These are phyloP conservation scores for Podarcis siculus DNA, from an alignment of 2,797 vertebrate species.

Conservation along the genomic window DNA sequence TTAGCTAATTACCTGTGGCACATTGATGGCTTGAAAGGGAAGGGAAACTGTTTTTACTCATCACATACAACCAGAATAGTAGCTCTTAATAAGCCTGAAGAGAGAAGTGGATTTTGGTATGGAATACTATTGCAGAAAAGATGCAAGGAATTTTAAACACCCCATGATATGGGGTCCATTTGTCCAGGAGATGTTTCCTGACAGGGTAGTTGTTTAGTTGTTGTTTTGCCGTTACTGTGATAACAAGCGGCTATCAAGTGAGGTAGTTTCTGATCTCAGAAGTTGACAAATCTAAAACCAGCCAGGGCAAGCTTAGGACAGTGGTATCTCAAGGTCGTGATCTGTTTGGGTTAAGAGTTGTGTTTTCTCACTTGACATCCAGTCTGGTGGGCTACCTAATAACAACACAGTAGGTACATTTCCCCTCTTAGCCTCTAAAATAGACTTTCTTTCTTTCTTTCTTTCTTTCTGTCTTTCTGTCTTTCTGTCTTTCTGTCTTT, in stretches of 20 bases:
- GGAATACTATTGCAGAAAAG: background rate
- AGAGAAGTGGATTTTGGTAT: background rate
- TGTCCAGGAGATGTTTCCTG: background rate
- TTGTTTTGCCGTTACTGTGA: no score
- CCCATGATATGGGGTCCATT: background rate
- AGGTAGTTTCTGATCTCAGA: background rate
- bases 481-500: background rate
- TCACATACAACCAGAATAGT: background rate
- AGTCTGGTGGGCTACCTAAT: background rate
- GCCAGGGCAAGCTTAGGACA: background rate
- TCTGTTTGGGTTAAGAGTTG: background rate
- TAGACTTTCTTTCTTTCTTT: background rate
- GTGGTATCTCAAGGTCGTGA: background rate
- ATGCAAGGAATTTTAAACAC: background rate
- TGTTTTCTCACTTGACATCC: constrained; percentile 4
- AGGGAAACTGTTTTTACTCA: background rate
- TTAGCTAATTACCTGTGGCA: background rate
- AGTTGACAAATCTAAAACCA: background rate
- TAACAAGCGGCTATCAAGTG: background rate
- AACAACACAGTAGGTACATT: background rate
- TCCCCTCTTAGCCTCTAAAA: background rate
- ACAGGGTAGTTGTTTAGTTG: background rate
- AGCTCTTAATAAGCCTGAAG: background rate
- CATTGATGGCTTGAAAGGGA: background rate
- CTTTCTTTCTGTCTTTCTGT: background rate